Conservation (phyloP, 2,888 invertebrate species). For the Scaptodrosophila latifasciaeformis region DNA sequence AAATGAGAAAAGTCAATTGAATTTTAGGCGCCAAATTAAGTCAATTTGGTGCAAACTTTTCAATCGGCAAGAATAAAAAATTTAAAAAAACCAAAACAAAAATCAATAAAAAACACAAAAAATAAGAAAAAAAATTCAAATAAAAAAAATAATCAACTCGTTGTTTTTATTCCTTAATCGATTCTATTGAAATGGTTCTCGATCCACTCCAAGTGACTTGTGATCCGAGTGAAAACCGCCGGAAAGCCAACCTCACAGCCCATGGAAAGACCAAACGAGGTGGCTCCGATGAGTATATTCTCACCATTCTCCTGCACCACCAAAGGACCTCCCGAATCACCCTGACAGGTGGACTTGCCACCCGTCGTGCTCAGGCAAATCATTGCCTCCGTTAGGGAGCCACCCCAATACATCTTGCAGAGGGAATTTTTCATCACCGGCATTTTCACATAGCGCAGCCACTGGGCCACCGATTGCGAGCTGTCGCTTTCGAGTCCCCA, state of each 20-base stretch:
- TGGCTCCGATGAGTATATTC: conserved; percentile 50
- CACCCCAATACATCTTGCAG: conserved; percentile 44
- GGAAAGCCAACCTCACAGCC: conserved; percentile 62
- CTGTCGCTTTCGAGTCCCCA: conserved; percentile 59
- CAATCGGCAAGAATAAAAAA: not conserved
- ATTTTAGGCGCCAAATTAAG: not conserved
- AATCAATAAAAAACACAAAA: conserved; percentile 29
- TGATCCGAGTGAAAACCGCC: conserved; percentile 60
- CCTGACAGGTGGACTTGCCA: conserved; percentile 48
- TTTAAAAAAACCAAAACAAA: not conserved
- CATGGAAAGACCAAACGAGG: conserved; percentile 53
- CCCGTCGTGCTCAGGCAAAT: conserved; percentile 47
- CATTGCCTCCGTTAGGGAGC: conserved; percentile 36
- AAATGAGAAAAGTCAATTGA: not conserved
- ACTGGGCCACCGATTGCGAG: conserved; percentile 20
- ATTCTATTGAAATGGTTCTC: conserved; percentile 10
- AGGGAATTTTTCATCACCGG: conserved; percentile 35
- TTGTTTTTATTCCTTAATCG: conserved; percentile 1
- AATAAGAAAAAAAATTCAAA: conserved; percentile 45
- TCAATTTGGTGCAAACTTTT: not conserved
- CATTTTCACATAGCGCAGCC: conserved; percentile 35
- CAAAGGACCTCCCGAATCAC: conserved; percentile 60
- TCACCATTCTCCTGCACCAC: conserved; percentile 24
- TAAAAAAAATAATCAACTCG: conserved; percentile 9
- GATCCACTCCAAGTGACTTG: conserved; percentile 60